Conservation (phyloP, 2,888 invertebrate genomes). For the Netelia virgata region DNA sequence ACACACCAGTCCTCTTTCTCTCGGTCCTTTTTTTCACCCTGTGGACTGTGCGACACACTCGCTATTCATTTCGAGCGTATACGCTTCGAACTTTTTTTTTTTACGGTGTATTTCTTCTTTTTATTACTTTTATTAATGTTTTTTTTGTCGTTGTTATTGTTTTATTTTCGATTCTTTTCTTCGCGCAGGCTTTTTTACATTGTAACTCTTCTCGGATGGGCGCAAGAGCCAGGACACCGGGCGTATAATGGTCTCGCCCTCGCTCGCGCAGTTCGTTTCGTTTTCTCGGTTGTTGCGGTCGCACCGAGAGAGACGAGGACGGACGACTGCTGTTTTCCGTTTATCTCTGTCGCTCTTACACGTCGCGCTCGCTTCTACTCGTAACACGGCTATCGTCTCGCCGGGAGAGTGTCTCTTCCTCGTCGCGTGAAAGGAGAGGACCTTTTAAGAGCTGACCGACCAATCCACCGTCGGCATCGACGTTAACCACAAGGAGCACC, state of each 20-base stretch:
- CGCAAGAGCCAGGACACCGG: conserved; percentile 28
- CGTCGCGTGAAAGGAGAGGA: conserved; percentile 24
- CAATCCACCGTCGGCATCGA: conserved; percentile 74
- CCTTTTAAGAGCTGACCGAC: conserved; percentile 74
- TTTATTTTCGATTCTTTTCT: conserved; percentile 3
- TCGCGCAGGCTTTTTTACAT: conserved; percentile 5
- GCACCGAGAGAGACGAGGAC: conserved; percentile 27
- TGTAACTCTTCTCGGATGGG: conserved; percentile 37
- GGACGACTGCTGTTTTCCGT: conserved; percentile 34
- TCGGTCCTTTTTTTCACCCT: conserved; percentile 28
- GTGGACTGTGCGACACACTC: background rate
- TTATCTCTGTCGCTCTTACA: background rate
- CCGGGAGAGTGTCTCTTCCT: conserved; percentile 12
- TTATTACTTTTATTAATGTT: background rate
- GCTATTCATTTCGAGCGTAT: background rate
- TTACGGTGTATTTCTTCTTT: background rate
- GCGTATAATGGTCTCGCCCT: conserved; percentile 62
- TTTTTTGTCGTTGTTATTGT: background rate
- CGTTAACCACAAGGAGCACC: conserved; percentile 77
- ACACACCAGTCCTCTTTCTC: conserved; percentile 17
- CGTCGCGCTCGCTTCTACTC: conserved; percentile 53
- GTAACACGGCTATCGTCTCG: conserved; percentile 23
- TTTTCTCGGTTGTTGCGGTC: conserved; percentile 70
- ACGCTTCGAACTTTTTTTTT: conserved; percentile 1
- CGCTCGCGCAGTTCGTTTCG: conserved; percentile 59